A percentile compares a stretch with the other conserved stretches of the same genome.
Evolutionary conservation across 2,888 invertebrate genomes (phyloP).

Genomic region (Coleophora flavipennella): DNA sequence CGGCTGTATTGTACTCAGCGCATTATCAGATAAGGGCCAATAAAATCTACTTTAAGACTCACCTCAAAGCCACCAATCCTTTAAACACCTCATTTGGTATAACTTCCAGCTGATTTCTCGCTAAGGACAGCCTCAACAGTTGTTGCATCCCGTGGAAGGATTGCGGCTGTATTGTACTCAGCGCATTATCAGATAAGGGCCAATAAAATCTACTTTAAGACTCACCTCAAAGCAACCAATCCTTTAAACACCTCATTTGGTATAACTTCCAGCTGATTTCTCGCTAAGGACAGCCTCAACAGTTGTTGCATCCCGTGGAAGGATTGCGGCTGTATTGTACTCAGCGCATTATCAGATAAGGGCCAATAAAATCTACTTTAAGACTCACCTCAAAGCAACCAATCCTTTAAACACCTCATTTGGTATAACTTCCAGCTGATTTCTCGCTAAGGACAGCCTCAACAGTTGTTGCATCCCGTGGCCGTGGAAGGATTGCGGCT

Average conservation of each 20-base stretch:
- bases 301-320: constrained; percentile 88
- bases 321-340: too few relatives aligned
- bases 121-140: constrained; percentile 81
- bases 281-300: constrained; percentile 80
- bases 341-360: too few relatives aligned
- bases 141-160: constrained; percentile 89
- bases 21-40: too few relatives aligned
- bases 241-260: constrained; percentile 88
- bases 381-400: constrained; percentile 80
- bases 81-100: constrained; percentile 88
- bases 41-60: too few relatives aligned
- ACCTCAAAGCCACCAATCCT: constrained; percentile 85
- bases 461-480: constrained; percentile 87
- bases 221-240: constrained; percentile 81
- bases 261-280: constrained; percentile 78
- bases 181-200: too few relatives aligned
- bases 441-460: constrained; percentile 81
- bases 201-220: too few relatives aligned
- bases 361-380: too few relatives aligned
- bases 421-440: constrained; percentile 78
- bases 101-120: constrained; percentile 76
- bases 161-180: constrained; percentile 75
- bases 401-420: constrained; percentile 88
- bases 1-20: too few relatives aligned
- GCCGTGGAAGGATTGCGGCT: too few relatives aligned